Evolutionary conservation across 1,140 invertebrate species (phyloP).

Genomic region (Ylistrum balloti): DNA sequence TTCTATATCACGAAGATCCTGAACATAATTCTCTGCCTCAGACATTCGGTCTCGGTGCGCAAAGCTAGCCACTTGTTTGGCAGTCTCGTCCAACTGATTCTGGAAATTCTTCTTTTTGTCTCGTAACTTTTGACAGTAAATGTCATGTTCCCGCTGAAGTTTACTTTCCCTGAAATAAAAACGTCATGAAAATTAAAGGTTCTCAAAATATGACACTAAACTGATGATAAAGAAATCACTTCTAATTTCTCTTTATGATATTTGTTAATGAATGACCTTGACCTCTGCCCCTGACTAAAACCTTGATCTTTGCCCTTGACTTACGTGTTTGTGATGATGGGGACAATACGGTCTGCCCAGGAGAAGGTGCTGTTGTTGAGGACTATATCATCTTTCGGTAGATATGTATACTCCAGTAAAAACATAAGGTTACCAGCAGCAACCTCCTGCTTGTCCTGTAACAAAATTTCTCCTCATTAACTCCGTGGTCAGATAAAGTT

Average conservation of each 20-base stretch:
- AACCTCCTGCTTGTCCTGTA: conserved; percentile 85
- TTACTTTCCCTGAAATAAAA: conserved; percentile 82
- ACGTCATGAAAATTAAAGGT: too few species aligned
- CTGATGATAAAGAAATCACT: too few species aligned
- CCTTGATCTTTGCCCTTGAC: conserved; percentile 73
- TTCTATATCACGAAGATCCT: conserved; percentile 76
- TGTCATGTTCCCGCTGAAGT: conserved; percentile 80
- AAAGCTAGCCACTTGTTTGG: conserved; percentile 78
- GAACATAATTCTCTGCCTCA: conserved; percentile 79
- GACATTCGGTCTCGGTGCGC: conserved; percentile 78
- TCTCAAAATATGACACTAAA: too few species aligned
- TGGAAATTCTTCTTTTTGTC: conserved; percentile 78
- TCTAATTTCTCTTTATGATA: too few species aligned
- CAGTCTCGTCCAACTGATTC: conserved; percentile 68
- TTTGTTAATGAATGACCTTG: too few species aligned
- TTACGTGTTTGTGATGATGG: conserved; percentile 90
- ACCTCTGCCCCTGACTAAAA: neutral
- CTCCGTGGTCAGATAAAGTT: neutral
- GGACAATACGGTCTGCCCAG: conserved; percentile 94
- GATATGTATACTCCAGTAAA: conserved; percentile 89
- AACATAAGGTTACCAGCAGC: conserved; percentile 87
- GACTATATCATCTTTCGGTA: conserved; percentile 89
- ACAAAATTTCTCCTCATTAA: neutral
- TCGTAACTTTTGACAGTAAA: conserved; percentile 74
- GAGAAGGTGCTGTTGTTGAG: conserved; percentile 92